Conservation (phyloP, 1,140 invertebrate genomes). For the Heliothis subflexa region DNA sequence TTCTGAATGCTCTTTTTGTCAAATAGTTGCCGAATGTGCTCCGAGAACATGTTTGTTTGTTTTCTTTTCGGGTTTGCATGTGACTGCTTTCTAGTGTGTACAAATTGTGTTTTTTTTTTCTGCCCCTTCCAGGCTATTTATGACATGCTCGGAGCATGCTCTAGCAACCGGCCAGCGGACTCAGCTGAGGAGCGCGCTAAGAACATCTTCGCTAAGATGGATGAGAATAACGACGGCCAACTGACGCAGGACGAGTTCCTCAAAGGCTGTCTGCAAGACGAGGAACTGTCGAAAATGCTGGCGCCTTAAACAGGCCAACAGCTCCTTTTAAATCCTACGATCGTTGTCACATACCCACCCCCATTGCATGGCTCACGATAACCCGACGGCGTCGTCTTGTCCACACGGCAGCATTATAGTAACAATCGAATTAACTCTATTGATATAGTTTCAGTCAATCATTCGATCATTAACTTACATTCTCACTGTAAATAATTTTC, state of each 20-base stretch:
- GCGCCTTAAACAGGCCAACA: slow-evolving; percentile 91
- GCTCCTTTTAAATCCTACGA: slow-evolving; percentile 41
- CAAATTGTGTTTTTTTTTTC: slow-evolving; percentile 27
- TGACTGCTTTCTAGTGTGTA: background rate
- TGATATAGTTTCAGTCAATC: slow-evolving; percentile 2
- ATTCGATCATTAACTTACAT: slow-evolving; percentile 21
- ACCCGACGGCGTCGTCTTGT: slow-evolving; percentile 64
- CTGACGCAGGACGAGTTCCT: slow-evolving; percentile 99
- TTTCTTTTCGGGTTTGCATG: background rate
- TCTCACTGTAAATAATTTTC: slow-evolving; percentile 45
- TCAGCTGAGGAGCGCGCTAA: slow-evolving; percentile 98
- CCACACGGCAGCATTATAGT: slow-evolving; percentile 55
- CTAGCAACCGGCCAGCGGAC: slow-evolving; percentile 96
- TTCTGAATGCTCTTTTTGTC: too few relatives aligned
- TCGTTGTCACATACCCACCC: slow-evolving; percentile 60
- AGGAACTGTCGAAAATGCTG: slow-evolving; percentile 98
- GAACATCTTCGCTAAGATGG: slow-evolving; percentile 99
- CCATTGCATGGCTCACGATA: slow-evolving; percentile 63
- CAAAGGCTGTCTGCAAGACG: slow-evolving; percentile 99
- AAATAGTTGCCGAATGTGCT: background rate
- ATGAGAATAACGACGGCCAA: slow-evolving; percentile 99
- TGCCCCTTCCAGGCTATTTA: slow-evolving; percentile 96
- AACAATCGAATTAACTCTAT: background rate
- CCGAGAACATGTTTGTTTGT: background rate
- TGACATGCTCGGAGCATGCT: slow-evolving; percentile 98